Conservation (phyloP, 1,140 invertebrate genomes). For the Dermatophagoides farinae region DNA sequence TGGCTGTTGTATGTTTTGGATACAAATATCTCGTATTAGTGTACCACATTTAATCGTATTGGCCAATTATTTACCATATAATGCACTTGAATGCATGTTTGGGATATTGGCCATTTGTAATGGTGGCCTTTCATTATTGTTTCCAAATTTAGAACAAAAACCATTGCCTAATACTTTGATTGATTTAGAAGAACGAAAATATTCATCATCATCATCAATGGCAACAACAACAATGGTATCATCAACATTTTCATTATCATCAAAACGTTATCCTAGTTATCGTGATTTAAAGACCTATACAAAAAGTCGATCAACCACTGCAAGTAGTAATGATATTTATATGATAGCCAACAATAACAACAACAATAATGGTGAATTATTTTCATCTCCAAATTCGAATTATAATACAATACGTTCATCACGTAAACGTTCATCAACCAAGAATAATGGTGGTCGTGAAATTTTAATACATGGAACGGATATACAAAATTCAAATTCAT, state of each 20-base stretch:
- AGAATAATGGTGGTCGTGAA: neutral
- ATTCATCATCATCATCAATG: neutral
- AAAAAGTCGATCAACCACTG: neutral
- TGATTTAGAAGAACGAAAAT: neutral
- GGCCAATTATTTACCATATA: constrained; percentile 8
- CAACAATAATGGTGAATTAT: neutral
- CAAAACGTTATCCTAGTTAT: constrained; percentile 11
- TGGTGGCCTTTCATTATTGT: constrained; percentile 14
- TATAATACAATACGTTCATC: neutral
- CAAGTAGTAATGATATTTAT: neutral
- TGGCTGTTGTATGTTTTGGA: constrained; percentile 16
- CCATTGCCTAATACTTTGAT: constrained; percentile 17
- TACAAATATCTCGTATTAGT: constrained; percentile 10
- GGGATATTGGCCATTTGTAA: constrained; percentile 17
- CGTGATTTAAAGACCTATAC: neutral
- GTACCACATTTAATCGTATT: constrained; percentile 15
- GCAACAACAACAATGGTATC: neutral
- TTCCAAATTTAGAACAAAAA: constrained; percentile 12
- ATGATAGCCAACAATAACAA: neutral
- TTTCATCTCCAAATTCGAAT: neutral
- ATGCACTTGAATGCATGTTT: constrained; percentile 2
- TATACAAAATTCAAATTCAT: neutral
- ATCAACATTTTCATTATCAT: neutral
- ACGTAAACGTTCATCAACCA: neutral
- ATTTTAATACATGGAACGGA: neutral